These are phyloP conservation scores for Drosophila virilis DNA, from an alignment of 1,140 invertebrate genomes.

Conservation along the genomic window DNA sequence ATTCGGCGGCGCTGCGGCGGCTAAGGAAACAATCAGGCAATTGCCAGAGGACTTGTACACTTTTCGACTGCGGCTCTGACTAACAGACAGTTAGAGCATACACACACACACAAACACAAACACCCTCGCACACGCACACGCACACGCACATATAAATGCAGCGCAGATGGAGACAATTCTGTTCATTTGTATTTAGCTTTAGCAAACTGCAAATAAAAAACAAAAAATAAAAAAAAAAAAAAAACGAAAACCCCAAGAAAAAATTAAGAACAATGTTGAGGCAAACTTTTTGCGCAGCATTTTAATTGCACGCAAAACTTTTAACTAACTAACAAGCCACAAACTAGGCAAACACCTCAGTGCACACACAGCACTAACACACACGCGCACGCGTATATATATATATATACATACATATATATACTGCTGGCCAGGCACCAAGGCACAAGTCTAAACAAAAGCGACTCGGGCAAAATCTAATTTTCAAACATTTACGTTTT, in stretches of 20 bases:
- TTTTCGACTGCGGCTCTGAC: slow-evolving; percentile 57
- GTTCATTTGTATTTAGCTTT: slow-evolving; percentile 79
- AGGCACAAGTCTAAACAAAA: slow-evolving; percentile 61
- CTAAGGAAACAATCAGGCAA: slow-evolving; percentile 81
- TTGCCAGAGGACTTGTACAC: slow-evolving; percentile 77
- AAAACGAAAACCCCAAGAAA: slow-evolving; percentile 53
- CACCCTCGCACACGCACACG: slow-evolving; percentile 19
- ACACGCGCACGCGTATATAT: slow-evolving; percentile 17
- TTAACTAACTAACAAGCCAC: slow-evolving; percentile 81
- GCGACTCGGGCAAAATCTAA: slow-evolving; percentile 75
- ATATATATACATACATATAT: not conserved
- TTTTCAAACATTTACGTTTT: slow-evolving; percentile 83
- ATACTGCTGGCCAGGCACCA: not conserved
- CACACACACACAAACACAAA: slow-evolving; percentile 24
- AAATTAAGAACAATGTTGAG: slow-evolving; percentile 79
- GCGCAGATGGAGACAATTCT: slow-evolving; percentile 57
- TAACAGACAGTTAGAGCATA: slow-evolving; percentile 29
- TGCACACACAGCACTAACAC: slow-evolving; percentile 56
- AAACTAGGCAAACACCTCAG: slow-evolving; percentile 79
- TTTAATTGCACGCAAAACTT: slow-evolving; percentile 81
- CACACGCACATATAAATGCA: slow-evolving; percentile 6
- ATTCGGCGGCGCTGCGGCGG: slow-evolving; percentile 64
- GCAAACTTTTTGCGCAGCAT: slow-evolving; percentile 80
- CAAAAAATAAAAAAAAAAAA: not conserved
- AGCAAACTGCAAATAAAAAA: slow-evolving; percentile 61